Conservation (phyloP, 2,113 vertebrate genomes). For the Cyanistes caeruleus region DNA sequence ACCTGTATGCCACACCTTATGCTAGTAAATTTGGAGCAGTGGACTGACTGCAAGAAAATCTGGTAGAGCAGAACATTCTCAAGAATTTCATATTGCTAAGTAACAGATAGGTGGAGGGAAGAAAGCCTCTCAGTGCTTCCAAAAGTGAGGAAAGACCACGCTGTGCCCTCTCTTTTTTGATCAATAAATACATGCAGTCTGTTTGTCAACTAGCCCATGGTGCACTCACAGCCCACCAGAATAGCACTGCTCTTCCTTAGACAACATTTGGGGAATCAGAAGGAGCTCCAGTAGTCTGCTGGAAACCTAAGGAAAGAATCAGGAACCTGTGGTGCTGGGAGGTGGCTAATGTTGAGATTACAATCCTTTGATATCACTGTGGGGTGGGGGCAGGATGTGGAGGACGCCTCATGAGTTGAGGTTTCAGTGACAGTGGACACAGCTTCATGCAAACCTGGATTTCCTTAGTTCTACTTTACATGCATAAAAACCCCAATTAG, state of each 20-base stretch:
- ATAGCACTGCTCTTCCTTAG: not conserved
- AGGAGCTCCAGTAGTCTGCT: not conserved
- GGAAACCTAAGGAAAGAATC: not conserved
- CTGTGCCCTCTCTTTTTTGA: not conserved
- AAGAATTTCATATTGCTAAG: not conserved
- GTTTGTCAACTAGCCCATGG: not conserved
- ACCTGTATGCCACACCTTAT: not conserved
- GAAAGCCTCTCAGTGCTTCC: not conserved
- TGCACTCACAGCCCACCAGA: not conserved
- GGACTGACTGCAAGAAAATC: not conserved
- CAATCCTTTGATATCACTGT: not conserved
- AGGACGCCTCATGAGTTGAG: not conserved
- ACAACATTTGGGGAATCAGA: not conserved
- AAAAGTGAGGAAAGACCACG: not conserved
- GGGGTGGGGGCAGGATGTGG: not conserved
- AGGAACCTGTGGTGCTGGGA: not conserved
- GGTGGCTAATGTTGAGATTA: not conserved
- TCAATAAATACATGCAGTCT: not conserved
- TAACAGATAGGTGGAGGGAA: not conserved
- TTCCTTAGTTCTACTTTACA: not conserved
- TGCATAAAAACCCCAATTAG: rapidly evolving
- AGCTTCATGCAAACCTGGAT: not conserved
- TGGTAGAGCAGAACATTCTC: not conserved
- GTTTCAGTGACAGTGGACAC: not conserved
- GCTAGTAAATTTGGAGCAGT: not conserved